These are phyloP conservation scores for Carlito syrichta DNA, from an alignment of 2,113 vertebrate genomes.

Conservation along the genomic window DNA sequence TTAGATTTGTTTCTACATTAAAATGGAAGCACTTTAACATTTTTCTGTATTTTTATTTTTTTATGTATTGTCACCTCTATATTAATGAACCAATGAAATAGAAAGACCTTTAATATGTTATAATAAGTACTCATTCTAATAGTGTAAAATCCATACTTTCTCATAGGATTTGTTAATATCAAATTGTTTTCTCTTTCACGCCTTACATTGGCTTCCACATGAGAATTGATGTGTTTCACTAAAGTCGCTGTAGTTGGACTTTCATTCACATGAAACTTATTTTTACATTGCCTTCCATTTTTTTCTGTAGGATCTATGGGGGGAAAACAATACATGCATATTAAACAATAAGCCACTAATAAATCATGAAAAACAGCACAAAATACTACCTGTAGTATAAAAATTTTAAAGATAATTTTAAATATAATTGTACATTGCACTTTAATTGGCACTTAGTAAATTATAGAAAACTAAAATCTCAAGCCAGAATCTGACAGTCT, in stretches of 20 bases:
- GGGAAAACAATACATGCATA: background rate
- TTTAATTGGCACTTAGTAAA: background rate
- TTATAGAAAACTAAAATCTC: background rate
- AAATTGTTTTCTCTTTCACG: background rate
- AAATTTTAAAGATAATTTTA: background rate
- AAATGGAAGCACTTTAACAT: background rate
- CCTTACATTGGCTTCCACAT: background rate
- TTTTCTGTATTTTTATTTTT: background rate
- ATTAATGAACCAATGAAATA: background rate
- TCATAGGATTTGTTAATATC: background rate
- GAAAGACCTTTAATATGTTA: background rate
- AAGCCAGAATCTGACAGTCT: background rate
- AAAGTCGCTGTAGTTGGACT: background rate
- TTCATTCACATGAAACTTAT: background rate
- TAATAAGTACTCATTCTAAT: background rate
- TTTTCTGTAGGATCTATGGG: background rate
- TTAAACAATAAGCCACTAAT: background rate
- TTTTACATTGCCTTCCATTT: background rate
- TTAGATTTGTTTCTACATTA: conserved; percentile 10
- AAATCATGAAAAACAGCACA: background rate
- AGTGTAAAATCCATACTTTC: background rate
- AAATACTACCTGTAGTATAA: background rate
- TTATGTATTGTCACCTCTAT: background rate
- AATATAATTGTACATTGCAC: background rate
- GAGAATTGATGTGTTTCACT: background rate